These are phyloP conservation scores for Julus scanicus DNA, from an alignment of 2,888 invertebrate genomes.

Conservation along the genomic window DNA sequence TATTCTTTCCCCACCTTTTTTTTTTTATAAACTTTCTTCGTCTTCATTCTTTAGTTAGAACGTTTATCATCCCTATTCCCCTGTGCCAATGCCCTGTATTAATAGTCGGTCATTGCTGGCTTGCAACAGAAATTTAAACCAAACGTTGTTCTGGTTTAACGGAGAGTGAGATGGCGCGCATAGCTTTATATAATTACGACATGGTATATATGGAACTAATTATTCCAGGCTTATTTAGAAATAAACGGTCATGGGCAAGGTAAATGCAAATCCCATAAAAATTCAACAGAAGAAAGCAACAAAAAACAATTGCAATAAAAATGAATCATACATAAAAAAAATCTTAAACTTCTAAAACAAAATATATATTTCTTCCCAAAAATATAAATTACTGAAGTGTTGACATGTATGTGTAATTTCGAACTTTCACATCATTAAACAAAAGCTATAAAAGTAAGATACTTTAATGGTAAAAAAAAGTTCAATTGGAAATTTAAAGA, in stretches of 20 bases:
- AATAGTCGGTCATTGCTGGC: slow-evolving; percentile 43
- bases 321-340: not conserved
- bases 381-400: no score
- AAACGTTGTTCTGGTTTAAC: slow-evolving; percentile 42
- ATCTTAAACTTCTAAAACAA: not conserved
- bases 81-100: slow-evolving; percentile 54
- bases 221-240: not conserved
- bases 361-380: no score
- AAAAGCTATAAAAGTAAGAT: no score
- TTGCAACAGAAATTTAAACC: not conserved
- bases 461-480: no score
- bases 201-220: slow-evolving; percentile 19
- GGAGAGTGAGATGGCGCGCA: slow-evolving; percentile 21
- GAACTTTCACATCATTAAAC: no score
- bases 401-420: no score
- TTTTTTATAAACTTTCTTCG: slow-evolving; percentile 26
- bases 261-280: not conserved
- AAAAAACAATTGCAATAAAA: not conserved
- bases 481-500: no score
- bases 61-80: slow-evolving; percentile 40
- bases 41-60: slow-evolving; percentile 24
- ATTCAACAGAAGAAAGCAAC: not conserved
- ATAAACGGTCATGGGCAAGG: not conserved
- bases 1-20: slow-evolving; percentile 22
- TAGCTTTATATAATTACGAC: not conserved